A percentile compares a stretch with the other conserved stretches of the same genome.
phyloP scores from a whole-genome alignment of 2,113 vertebrate species.

The Urocynchramus pylzowi region DNA sequence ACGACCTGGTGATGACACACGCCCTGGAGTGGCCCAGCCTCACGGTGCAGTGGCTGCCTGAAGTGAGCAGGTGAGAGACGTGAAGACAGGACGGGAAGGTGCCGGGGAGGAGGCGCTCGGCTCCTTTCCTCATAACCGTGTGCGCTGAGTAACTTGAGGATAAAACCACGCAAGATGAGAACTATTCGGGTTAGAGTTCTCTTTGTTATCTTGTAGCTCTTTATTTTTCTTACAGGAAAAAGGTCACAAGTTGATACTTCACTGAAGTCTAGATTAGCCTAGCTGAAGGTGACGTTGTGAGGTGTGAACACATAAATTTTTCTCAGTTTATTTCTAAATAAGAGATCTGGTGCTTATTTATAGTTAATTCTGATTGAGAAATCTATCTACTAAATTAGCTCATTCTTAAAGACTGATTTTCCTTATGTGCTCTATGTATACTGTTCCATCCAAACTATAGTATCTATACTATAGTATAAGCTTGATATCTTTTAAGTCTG shows the following conservation, averaged over 20 bases:
- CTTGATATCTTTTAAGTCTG: background rate
- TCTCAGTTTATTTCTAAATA: background rate
- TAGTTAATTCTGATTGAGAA: background rate
- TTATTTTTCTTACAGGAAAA: background rate
- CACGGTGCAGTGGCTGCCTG: conserved; percentile 91
- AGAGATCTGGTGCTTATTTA: background rate
- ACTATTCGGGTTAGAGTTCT: background rate
- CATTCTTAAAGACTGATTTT: background rate
- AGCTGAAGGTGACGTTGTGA: background rate
- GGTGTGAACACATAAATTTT: background rate
- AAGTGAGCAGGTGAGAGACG: conserved; percentile 84
- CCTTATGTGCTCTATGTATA: fast-evolving
- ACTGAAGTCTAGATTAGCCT: background rate
- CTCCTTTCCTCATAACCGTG: fast-evolving
- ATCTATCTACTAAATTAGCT: background rate
- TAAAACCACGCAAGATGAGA: fast-evolving
- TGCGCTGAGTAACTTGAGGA: background rate
- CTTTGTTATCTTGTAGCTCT: background rate
- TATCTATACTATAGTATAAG: background rate
- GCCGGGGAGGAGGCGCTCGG: background rate
- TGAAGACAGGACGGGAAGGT: background rate
- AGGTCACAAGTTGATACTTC: background rate
- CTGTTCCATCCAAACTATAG: background rate
- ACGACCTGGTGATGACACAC: conserved; percentile 91
- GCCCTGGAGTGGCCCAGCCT: conserved; percentile 93